phyloP scores from a whole-genome alignment of 92 coral and sea anemone species.

The Phenganax marumi region DNA sequence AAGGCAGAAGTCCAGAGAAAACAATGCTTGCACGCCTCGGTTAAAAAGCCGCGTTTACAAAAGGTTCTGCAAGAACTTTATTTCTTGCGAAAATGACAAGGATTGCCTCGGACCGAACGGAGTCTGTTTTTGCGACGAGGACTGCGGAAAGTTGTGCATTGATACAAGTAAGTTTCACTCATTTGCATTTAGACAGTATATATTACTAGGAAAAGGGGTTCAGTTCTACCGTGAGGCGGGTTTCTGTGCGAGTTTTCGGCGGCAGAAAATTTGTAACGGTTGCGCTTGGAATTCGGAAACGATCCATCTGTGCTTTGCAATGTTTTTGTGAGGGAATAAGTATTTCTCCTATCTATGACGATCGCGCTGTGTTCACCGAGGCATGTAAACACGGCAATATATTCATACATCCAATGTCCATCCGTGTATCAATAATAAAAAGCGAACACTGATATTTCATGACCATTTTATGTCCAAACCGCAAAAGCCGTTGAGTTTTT shows the following conservation, averaged over 20 bases:
- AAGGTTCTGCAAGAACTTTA: conserved; percentile 50
- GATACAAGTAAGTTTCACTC: conserved; percentile 82
- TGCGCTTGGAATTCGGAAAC: neutral
- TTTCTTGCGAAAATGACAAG: conserved; percentile 70
- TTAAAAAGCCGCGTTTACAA: conserved; percentile 55
- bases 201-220: neutral
- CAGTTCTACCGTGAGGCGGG: neutral
- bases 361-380: neutral
- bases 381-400: conserved; percentile 38
- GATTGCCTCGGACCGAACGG: conserved; percentile 64
- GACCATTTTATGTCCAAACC: conserved; percentile 25
- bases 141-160: conserved; percentile 78
- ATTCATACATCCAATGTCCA: conserved; percentile 2
- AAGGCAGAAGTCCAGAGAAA: conserved; percentile 80
- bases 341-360: conserved; percentile 24
- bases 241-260: neutral
- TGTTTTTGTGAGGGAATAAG: neutral
- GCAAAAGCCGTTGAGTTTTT: conserved; percentile 6
- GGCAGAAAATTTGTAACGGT: conserved; percentile 11
- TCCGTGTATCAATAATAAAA: conserved; percentile 34
- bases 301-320: neutral
- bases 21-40: conserved; percentile 68
- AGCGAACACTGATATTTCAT: conserved; percentile 28
- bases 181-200: neutral
- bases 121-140: conserved; percentile 78